Evolutionary conservation across 2,113 vertebrate species (phyloP).

Genomic region (Fukomys damarensis): DNA sequence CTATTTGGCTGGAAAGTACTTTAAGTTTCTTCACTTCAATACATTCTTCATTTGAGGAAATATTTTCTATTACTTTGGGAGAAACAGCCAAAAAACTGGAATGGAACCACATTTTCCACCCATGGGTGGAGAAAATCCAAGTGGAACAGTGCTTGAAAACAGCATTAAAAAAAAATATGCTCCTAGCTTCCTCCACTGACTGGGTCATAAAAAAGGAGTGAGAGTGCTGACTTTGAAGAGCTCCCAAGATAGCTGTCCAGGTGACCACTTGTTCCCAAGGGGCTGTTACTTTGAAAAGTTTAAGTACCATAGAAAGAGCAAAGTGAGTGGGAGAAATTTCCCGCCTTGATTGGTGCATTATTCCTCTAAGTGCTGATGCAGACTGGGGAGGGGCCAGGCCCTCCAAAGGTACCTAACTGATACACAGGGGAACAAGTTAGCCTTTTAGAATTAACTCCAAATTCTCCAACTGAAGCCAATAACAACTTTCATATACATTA

Average conservation of each 20-base stretch:
- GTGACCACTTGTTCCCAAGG: slow-evolving; percentile 3
- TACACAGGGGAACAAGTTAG: slow-evolving; percentile 73
- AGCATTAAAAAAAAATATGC: background rate
- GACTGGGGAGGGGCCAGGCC: background rate
- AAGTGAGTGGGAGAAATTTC: background rate
- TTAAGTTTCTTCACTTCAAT: background rate
- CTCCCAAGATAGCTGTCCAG: slow-evolving; percentile 54
- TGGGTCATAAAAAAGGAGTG: background rate
- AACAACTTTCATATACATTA: background rate
- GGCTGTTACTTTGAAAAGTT: background rate
- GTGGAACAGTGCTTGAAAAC: background rate
- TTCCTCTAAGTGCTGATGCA: background rate
- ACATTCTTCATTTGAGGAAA: background rate
- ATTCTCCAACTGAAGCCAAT: background rate
- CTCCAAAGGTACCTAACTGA: slow-evolving; percentile 70
- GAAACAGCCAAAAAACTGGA: background rate
- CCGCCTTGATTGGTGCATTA: slow-evolving; percentile 18
- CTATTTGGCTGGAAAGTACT: background rate
- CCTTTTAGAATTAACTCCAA: slow-evolving; percentile 75
- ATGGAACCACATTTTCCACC: background rate
- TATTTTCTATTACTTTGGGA: background rate
- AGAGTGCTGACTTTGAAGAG: slow-evolving; percentile 28
- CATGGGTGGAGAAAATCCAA: background rate
- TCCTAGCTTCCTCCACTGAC: background rate
- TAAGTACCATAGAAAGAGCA: background rate